Conservation (phyloP, 2,888 invertebrate species). For the Dicyrtoma fusca region DNA sequence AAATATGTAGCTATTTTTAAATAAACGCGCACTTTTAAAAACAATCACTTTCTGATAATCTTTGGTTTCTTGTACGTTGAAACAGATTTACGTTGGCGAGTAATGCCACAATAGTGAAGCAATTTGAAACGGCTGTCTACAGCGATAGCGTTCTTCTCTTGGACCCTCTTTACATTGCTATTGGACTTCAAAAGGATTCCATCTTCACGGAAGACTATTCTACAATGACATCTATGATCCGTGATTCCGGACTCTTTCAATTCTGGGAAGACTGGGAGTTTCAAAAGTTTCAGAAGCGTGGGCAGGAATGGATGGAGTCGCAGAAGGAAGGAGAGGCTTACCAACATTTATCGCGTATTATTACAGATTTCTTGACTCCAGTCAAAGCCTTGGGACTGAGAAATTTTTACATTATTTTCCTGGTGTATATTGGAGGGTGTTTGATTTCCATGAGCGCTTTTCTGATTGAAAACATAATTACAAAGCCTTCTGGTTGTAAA, state of each 20-base stretch:
- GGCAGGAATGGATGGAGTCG: neutral
- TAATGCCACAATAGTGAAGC: slow-evolving; percentile 10
- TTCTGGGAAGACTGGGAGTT: neutral
- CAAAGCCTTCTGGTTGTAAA: too few species aligned
- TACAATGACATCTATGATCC: slow-evolving; percentile 11
- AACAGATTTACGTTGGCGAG: slow-evolving; percentile 15
- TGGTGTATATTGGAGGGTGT: neutral
- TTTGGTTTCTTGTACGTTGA: too few species aligned
- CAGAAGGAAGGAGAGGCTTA: too few species aligned
- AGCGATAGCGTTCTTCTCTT: slow-evolving; percentile 1
- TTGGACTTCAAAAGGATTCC: slow-evolving; percentile 13
- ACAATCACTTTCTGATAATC: too few species aligned
- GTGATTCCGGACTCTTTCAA: slow-evolving; percentile 9
- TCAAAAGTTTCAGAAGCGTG: neutral
- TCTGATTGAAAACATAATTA: too few species aligned
- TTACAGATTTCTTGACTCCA: slow-evolving; percentile 7
- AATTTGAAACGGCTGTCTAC: slow-evolving; percentile 10
- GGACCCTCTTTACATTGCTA: slow-evolving; percentile 21
- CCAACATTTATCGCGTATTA: too few species aligned
- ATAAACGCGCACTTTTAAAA: too few species aligned
- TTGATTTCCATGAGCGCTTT: too few species aligned
- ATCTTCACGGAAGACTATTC: neutral
- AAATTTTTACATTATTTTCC: slow-evolving; percentile 11
- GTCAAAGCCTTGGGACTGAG: slow-evolving; percentile 3
- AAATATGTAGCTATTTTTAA: too few species aligned